Percentiles rank a stretch among this genome's conserved stretches.
These are phyloP conservation scores for Spisula subtruncata DNA, from an alignment of 2,888 invertebrate species.

Conservation along the genomic window DNA sequence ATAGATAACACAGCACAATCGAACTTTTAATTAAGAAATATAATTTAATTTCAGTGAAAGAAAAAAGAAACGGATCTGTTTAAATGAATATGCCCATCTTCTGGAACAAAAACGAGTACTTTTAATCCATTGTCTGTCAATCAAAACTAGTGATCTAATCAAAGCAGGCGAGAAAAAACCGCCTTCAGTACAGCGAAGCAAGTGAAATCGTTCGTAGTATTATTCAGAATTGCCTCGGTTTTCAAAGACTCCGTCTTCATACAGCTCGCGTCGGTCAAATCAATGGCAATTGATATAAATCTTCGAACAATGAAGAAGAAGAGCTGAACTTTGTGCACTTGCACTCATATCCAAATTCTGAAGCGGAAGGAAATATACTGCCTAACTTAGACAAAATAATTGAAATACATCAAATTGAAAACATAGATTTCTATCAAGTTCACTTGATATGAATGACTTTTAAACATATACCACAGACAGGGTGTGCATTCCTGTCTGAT, in stretches of 20 bases:
- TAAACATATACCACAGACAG: too few species aligned
- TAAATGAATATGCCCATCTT: conserved; percentile 20
- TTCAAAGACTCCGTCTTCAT: neutral
- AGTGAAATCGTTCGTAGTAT: too few species aligned
- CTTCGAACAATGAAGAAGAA: neutral
- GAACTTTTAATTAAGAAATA: conserved; percentile 9
- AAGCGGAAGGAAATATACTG: neutral
- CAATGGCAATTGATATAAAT: conserved; percentile 2
- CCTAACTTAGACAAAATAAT: neutral
- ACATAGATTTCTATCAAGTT: too few species aligned
- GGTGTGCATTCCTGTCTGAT: too few species aligned
- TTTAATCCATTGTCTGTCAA: neutral
- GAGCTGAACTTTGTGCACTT: neutral
- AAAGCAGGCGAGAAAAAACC: neutral
- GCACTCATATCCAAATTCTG: neutral
- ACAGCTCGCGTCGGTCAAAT: conserved; percentile 2
- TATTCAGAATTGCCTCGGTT: neutral
- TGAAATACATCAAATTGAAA: neutral
- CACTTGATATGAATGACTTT: too few species aligned
- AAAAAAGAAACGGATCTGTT: neutral
- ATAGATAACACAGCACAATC: neutral
- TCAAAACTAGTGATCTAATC: neutral
- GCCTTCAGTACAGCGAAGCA: neutral
- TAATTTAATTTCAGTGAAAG: conserved; percentile 3
- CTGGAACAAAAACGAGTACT: neutral